phyloP scores from a whole-genome alignment of 2,888 invertebrate species.

The Eupithecia tripunctaria region DNA sequence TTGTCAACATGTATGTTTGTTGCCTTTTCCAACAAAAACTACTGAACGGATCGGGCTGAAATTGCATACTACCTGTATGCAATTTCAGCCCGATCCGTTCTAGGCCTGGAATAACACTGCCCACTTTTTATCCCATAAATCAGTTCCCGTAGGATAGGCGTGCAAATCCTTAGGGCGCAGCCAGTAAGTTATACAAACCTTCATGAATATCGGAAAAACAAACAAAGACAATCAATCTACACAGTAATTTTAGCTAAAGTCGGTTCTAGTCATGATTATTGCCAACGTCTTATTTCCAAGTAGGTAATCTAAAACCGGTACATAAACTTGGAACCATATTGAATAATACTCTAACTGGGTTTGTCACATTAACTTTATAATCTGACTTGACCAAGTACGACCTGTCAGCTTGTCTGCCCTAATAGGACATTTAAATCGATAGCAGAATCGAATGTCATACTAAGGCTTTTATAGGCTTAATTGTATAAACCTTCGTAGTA shows the following conservation, averaged over 20 bases:
- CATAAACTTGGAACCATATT: neutral
- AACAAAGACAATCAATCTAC: neutral
- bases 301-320: constrained; percentile 12
- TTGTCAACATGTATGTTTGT: no score
- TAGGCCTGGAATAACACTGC: no score
- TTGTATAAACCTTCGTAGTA: constrained; percentile 2
- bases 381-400: constrained; percentile 19
- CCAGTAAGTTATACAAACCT: neutral
- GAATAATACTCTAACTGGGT: constrained; percentile 14
- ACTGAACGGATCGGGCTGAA: no score
- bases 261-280: neutral
- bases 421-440: constrained; percentile 37
- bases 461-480: constrained; percentile 7
- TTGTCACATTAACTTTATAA: constrained; percentile 29
- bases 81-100: no score
- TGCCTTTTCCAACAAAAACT: no score
- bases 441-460: constrained; percentile 14
- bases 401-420: constrained; percentile 27
- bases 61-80: no score
- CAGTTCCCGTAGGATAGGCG: no score
- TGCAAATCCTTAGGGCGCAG: no score
- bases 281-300: neutral
- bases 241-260: neutral
- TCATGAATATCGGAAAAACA: neutral
- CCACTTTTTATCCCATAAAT: no score